phyloP scores from a whole-genome alignment of 2,797 vertebrate species.

The Argentina silus region DNA sequence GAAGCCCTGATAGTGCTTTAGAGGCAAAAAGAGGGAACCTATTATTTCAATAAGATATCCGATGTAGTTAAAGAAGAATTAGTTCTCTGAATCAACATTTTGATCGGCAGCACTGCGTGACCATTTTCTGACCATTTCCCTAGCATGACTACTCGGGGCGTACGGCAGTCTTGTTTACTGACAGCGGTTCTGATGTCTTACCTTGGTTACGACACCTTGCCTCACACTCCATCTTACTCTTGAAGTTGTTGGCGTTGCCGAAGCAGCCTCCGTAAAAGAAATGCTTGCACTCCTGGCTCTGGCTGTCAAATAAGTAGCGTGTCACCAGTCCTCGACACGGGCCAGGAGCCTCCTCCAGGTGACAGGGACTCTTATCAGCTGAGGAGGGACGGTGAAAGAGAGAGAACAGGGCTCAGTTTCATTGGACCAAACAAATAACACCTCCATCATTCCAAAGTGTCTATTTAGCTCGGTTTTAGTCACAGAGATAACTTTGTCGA shows the following conservation, averaged over 20 bases:
- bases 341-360: constrained; percentile 82
- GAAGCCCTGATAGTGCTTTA: background rate
- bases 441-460: no score
- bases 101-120: background rate
- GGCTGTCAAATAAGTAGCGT: constrained; percentile 85
- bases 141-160: background rate
- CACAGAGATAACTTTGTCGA: no score
- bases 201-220: constrained; percentile 75
- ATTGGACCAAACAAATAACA: no score
- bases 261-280: constrained; percentile 92
- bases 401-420: background rate
- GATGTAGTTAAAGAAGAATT: background rate
- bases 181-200: constrained; percentile 41
- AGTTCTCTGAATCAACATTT: background rate
- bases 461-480: no score
- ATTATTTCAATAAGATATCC: no score
- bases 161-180: constrained; percentile 7
- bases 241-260: constrained; percentile 92
- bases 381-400: background rate
- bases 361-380: constrained; percentile 83
- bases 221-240: constrained; percentile 78
- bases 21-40: background rate
- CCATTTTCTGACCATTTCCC: background rate
- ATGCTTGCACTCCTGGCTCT: constrained; percentile 73
- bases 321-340: constrained; percentile 83